Evolutionary conservation across 2,113 vertebrate species (phyloP).

Genomic region (Gymnocephalus cernua): DNA sequence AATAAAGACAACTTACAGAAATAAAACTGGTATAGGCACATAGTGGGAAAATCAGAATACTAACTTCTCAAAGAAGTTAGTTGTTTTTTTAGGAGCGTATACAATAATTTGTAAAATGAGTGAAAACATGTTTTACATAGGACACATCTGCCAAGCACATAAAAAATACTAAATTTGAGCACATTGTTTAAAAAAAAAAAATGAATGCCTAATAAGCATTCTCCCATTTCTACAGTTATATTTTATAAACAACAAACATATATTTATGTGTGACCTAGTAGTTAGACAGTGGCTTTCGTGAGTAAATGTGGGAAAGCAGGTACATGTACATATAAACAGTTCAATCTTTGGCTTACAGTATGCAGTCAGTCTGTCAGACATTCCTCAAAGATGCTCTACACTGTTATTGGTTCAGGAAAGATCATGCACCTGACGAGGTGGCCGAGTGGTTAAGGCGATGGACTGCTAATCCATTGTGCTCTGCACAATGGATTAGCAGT

Average conservation of each 20-base stretch:
- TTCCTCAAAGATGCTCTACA: too few relatives aligned
- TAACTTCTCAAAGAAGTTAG: background rate
- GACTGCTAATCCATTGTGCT: slow-evolving; percentile 86
- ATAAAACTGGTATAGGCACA: background rate
- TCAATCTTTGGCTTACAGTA: background rate
- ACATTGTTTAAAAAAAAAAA: slow-evolving; percentile 7
- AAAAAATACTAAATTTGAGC: background rate
- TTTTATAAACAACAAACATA: slow-evolving; percentile 46
- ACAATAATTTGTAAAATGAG: background rate
- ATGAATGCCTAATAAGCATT: slow-evolving; percentile 23
- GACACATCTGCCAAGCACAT: background rate
- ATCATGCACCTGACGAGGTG: slow-evolving; percentile 56
- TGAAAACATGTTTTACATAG: background rate
- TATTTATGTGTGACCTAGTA: background rate
- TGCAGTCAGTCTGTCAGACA: too few relatives aligned
- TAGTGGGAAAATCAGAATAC: background rate
- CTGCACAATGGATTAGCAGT: too few relatives aligned
- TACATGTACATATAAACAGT: background rate
- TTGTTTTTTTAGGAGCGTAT: background rate
- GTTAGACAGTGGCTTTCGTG: background rate
- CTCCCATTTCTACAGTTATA: background rate
- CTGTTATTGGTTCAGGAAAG: fast-evolving
- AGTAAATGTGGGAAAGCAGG: slow-evolving; percentile 10
- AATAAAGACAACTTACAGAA: background rate
- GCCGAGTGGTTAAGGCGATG: slow-evolving; percentile 85